Percentiles rank a stretch among this genome's conserved stretches.
Conservation (phyloP, 2,888 invertebrate species). For the Catocala nupta region DNA sequence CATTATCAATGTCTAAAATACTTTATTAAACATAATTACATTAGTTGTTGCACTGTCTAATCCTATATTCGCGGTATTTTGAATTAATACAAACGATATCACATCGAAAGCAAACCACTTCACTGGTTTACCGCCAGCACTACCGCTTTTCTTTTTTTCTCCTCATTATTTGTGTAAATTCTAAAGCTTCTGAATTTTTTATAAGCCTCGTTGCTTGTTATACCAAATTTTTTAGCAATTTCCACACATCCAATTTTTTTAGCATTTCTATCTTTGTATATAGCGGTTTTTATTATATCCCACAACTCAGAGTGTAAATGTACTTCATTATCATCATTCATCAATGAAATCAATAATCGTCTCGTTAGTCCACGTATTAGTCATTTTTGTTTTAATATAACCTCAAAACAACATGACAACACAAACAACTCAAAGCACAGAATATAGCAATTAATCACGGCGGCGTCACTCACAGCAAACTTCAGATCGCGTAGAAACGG, state of each 20-base stretch:
- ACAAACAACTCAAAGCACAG: no score
- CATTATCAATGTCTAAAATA: constrained; percentile 8
- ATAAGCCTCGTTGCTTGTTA: constrained; percentile 9
- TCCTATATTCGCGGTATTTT: constrained; percentile 40
- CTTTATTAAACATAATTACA: constrained; percentile 22
- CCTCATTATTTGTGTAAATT: constrained; percentile 14
- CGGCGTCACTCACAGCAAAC: no score
- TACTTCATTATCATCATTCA: no score
- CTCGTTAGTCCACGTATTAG: constrained; percentile 5
- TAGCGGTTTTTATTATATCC: constrained; percentile 7
- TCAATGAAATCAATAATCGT: constrained; percentile 13
- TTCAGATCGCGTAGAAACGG: no score
- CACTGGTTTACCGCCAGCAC: constrained; percentile 35
- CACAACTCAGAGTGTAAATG: constrained; percentile 16
- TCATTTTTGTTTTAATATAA: constrained; percentile 1
- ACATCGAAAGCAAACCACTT: constrained; percentile 41
- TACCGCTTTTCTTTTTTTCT: constrained; percentile 15
- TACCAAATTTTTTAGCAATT: not conserved
- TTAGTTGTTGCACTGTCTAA: constrained; percentile 18
- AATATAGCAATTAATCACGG: no score
- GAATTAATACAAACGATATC: constrained; percentile 43
- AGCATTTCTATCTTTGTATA: constrained; percentile 12
- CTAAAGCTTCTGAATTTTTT: constrained; percentile 15
- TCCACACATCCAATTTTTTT: constrained; percentile 1
- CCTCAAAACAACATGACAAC: no score